phyloP scores from a whole-genome alignment of 2,113 vertebrate genomes.

The Motacilla alba region DNA sequence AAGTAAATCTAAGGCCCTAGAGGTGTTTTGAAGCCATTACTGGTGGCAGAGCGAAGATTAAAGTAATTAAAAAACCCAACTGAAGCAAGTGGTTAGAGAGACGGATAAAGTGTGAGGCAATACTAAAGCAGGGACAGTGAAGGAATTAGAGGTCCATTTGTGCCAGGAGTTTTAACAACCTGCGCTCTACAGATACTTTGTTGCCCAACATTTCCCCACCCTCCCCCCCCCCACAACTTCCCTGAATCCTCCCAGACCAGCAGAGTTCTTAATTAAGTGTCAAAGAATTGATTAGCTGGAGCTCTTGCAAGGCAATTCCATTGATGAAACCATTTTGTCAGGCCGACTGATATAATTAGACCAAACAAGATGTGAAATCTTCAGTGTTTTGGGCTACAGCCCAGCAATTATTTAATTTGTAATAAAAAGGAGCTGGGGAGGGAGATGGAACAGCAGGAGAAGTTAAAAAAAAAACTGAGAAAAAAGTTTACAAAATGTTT shows the following conservation, averaged over 20 bases:
- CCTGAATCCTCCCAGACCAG: slow-evolving; percentile 49
- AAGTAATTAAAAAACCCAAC: slow-evolving; percentile 32
- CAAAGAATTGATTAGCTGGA: slow-evolving; percentile 73
- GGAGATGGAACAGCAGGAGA: not conserved
- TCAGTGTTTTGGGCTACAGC: slow-evolving; percentile 62
- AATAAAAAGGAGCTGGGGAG: slow-evolving; percentile 39
- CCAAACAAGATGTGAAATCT: slow-evolving; percentile 72
- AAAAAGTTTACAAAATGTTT: slow-evolving; percentile 22
- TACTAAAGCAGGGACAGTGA: not conserved
- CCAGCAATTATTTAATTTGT: slow-evolving; percentile 70
- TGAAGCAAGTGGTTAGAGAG: slow-evolving; percentile 8
- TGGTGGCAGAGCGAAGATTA: slow-evolving; percentile 37
- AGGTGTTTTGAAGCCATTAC: slow-evolving; percentile 55
- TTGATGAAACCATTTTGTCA: slow-evolving; percentile 76
- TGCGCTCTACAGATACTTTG: not conserved
- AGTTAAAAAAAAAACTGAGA: not conserved
- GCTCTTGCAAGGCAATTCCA: slow-evolving; percentile 61
- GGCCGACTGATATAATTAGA: slow-evolving; percentile 69
- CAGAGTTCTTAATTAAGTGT: slow-evolving; percentile 73
- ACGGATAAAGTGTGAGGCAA: not conserved
- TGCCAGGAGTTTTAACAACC: slow-evolving; percentile 17
- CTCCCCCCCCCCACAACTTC: not conserved
- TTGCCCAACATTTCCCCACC: not conserved
- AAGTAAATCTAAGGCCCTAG: slow-evolving; percentile 44
- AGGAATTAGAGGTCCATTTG: not conserved